Evolutionary conservation across 1,140 invertebrate genomes (phyloP).

Genomic region (Pollicipes pollicipes): DNA sequence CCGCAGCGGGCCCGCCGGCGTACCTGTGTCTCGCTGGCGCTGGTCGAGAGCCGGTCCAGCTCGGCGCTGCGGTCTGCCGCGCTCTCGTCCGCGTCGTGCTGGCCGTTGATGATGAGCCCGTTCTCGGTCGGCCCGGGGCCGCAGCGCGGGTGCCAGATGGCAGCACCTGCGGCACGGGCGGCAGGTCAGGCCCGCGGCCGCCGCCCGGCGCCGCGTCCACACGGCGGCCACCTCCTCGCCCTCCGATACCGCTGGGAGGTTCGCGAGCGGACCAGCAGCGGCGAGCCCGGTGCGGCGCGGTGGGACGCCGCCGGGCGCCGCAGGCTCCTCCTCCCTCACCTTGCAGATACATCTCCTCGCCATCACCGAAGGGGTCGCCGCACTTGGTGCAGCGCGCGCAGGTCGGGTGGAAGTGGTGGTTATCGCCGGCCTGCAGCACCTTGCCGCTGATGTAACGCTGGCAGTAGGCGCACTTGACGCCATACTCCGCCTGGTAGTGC

Average conservation of each 20-base stretch:
- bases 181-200: too few species aligned
- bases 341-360: slow-evolving; percentile 95
- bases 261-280: too few species aligned
- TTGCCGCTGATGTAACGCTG: slow-evolving; percentile 85
- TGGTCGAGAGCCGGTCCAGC: slow-evolving; percentile 54
- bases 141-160: slow-evolving; percentile 90
- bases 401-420: slow-evolving; percentile 94
- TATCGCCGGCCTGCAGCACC: slow-evolving; percentile 86
- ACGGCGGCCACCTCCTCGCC: too few species aligned
- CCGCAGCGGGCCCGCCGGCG: too few species aligned
- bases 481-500: slow-evolving; percentile 86
- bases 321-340: slow-evolving; percentile 28
- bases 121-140: slow-evolving; percentile 70
- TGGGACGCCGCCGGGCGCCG: not conserved
- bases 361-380: slow-evolving; percentile 88
- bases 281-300: too few species aligned
- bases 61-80: slow-evolving; percentile 28
- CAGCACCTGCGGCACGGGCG: slow-evolving; percentile 35
- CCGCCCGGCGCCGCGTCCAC: too few species aligned
- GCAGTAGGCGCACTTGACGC: slow-evolving; percentile 89
- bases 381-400: slow-evolving; percentile 90
- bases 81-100: slow-evolving; percentile 38
- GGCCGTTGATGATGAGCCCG: slow-evolving; percentile 37
- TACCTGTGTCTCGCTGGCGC: slow-evolving; percentile 65
- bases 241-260: too few species aligned